These are phyloP conservation scores for Aphrocallistes beatrix DNA, from an alignment of 37 sponge, comb jelly and placozoan species.

Conservation along the genomic window DNA sequence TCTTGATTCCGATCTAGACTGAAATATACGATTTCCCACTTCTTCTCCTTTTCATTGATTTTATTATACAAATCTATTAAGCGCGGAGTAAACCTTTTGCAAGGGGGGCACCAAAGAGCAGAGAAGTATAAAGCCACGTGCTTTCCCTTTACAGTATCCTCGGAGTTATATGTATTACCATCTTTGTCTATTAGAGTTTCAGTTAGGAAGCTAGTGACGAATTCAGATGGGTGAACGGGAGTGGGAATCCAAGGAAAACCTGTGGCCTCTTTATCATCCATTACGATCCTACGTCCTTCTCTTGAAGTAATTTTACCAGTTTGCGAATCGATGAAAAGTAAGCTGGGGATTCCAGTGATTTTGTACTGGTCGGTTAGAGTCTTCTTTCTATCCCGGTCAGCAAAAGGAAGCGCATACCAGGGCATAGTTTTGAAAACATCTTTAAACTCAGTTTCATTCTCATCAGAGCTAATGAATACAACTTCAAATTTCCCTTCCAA, in stretches of 20 bases:
- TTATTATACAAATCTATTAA: conserved; percentile 54
- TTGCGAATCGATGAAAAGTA: conserved; percentile 57
- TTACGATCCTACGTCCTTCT: conserved; percentile 67
- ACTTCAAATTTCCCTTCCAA: conserved; percentile 59
- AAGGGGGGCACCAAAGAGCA: conserved; percentile 96
- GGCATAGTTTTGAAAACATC: conserved; percentile 75
- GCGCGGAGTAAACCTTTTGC: conserved; percentile 67
- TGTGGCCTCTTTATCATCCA: conserved; percentile 50
- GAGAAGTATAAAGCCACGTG: conserved; percentile 77
- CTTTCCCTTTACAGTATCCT: conserved; percentile 48
- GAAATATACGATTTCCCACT: conserved; percentile 73
- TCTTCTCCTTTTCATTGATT: conserved; percentile 26
- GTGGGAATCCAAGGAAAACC: conserved; percentile 75
- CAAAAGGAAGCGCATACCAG: conserved; percentile 68
- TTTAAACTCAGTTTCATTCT: conserved; percentile 39
- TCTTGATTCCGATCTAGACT: conserved; percentile 61
- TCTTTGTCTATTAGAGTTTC: background rate
- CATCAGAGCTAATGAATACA: conserved; percentile 80
- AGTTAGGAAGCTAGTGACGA: conserved; percentile 8
- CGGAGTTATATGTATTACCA: background rate
- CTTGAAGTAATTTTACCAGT: conserved; percentile 40
- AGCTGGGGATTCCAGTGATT: conserved; percentile 68
- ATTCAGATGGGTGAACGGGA: conserved; percentile 23
- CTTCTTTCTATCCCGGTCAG: conserved; percentile 63
- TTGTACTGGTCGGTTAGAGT: conserved; percentile 45